Base-by-base conservation (phyloP, 53 echinoderm and acorn worm species). In the Pentamera pediparva region DNA sequence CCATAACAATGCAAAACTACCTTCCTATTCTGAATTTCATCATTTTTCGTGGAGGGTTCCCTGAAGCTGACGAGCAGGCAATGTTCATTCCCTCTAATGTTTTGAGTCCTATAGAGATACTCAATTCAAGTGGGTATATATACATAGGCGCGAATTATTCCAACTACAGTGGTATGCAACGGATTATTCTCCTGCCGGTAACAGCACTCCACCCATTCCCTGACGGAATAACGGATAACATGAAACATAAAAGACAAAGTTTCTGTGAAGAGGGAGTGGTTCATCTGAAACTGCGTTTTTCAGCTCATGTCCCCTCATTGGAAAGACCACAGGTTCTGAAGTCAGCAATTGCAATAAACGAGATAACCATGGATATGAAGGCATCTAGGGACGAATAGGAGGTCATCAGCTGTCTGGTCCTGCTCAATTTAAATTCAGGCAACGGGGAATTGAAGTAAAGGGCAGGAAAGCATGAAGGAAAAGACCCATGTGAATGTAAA, bases 321-420 rank as follows among this genome's bases (percentile, higher is more conserved):
- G 47, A 15, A 32, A 55, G 67, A 12, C 33, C 12, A 86, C 32
- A 29, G 79, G 75, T 17, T 79, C 48, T 13, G 62, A 35, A 7
- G 33, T 55, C 54, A 75, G 37, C 36, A 86, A 60, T 13, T 56
- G 35, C 0, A 85, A 59, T 51, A 51, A 59, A 18, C 59, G 47
- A 4, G 49, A 35, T 30, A 59, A 59, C 59, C 59, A 59, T 18
- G 59, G 59, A 12, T 82, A 64, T 37, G 86, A 70, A 8, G 78
- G 86, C 86, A 86, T 61, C 63, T 82, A 13, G 86, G 74, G 13
- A 81, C 74, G 13, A 86, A 29, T 9, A 81, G 19, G 6, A 86
- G 33, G 17, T 64, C 74, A 45, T 82, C 78, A 10, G 82, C 86
- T n/a, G n/a, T n/a, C 40, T 35, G 70, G 45, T 86, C 86, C 31